Evolutionary conservation across 2,113 vertebrate species (phyloP), one percentile per base, ranked within the genome.

Genomic region (Arvicanthis niloticus): DNA sequence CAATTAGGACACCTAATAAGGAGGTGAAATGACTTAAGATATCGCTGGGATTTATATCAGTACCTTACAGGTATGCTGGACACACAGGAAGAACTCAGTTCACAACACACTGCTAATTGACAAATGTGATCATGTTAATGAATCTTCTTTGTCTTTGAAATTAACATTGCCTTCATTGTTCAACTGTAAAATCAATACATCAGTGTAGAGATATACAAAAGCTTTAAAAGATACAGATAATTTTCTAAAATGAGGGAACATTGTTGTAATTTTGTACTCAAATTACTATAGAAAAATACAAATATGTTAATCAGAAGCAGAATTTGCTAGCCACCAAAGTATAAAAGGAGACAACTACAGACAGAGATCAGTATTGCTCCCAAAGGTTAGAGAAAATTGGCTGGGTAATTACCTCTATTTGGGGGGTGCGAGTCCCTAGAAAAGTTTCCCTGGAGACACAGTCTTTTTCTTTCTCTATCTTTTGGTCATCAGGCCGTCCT

Each of bases 151-250:
- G 40, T 77, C 75, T 86, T 26, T 92, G 42, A 42, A 95, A 97
- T 92, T 89, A 86, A 91, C 40, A 92, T 78, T 60, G 37, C 60
- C 48, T 90, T 95, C 88, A 86, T 45, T 91, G 53, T 95, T 90
- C 11, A 88, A 31, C 16, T 91, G 24, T 12, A 81, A 96, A 96
- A 77, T 91, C 42, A 95, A 73, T 56, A 53, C 0, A 73, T 88
- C 22, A 40, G 65, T 48, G 65, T 86, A 86, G n/a, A 94, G 29
- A 81, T 37, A 93, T 42, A 81, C 3, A 40, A 53, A 80, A 85
- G 3, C 56, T 24, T 88, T 31, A 84, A 80, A 93, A 95, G 24
- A 34, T 40, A 3, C 9, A 60, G 8, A 56, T n/a, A 26, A 11
- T 88, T 84, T 94, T 81, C n/a, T 34, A 91, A 37, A 45, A 19